Percentiles rank a stretch among this genome's conserved stretches.
phyloP scores from a whole-genome alignment of 2,888 invertebrate species.

The Hyalella azteca region DNA sequence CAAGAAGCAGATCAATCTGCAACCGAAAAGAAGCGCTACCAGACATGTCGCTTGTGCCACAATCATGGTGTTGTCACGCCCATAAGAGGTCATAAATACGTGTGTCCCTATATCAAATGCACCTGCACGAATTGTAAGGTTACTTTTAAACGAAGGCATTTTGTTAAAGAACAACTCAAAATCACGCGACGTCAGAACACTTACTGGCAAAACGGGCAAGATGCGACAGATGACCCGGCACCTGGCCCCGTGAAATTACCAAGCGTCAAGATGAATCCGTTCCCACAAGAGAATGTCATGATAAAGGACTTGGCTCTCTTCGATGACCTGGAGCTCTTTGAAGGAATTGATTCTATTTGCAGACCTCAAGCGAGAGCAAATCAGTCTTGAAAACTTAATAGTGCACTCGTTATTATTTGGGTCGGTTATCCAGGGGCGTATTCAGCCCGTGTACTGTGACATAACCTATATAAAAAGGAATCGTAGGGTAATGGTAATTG shows the following conservation, averaged over 20 bases:
- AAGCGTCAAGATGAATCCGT: not conserved
- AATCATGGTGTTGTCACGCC: constrained; percentile 6
- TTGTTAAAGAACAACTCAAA: constrained; percentile 25
- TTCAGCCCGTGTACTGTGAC: too few species aligned
- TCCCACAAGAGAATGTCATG: not conserved
- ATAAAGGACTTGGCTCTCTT: constrained; percentile 10
- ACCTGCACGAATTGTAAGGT: constrained; percentile 12
- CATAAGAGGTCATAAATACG: constrained; percentile 10
- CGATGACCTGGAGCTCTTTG: not conserved
- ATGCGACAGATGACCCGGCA: not conserved
- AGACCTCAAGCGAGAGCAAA: not conserved
- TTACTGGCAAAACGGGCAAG: not conserved
- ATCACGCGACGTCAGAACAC: not conserved
- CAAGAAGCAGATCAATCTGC: not conserved
- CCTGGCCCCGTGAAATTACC: not conserved
- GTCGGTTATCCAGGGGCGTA: too few species aligned
- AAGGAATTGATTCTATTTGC: constrained; percentile 16
- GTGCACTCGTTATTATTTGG: too few species aligned
- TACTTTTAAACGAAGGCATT: not conserved
- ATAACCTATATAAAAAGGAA: too few species aligned
- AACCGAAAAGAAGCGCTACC: not conserved
- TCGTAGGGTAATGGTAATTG: too few species aligned
- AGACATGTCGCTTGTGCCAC: constrained; percentile 26
- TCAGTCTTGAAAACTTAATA: not conserved
- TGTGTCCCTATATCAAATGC: constrained; percentile 12